phyloP scores from a whole-genome alignment of 2,888 invertebrate species.

The Mimachlamys varia region DNA sequence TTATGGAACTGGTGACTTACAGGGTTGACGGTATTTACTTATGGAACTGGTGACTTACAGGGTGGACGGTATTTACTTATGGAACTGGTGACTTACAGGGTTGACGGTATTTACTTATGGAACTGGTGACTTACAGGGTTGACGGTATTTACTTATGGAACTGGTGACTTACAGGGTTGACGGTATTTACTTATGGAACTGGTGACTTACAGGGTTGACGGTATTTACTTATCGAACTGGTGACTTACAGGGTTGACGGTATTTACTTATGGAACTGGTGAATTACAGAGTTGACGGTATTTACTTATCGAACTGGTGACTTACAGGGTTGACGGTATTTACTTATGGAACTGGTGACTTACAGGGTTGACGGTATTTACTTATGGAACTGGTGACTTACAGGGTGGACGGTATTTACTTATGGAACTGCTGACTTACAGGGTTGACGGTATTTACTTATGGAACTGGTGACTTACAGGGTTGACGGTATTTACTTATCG shows the following conservation, averaged over 20 bases:
- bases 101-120: slow-evolving; percentile 53
- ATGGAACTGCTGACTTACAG: slow-evolving; percentile 49
- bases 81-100: slow-evolving; percentile 51
- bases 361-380: slow-evolving; percentile 61
- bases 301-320: slow-evolving; percentile 37
- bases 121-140: slow-evolving; percentile 54
- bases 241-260: slow-evolving; percentile 58
- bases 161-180: slow-evolving; percentile 56
- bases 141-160: slow-evolving; percentile 51
- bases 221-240: slow-evolving; percentile 43
- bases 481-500: slow-evolving; percentile 53
- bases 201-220: slow-evolving; percentile 57
- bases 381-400: slow-evolving; percentile 47
- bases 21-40: slow-evolving; percentile 56
- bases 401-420: slow-evolving; percentile 56
- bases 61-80: slow-evolving; percentile 55
- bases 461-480: slow-evolving; percentile 51
- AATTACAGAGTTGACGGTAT: slow-evolving; percentile 60
- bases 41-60: slow-evolving; percentile 49
- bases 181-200: slow-evolving; percentile 46
- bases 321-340: slow-evolving; percentile 61
- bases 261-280: slow-evolving; percentile 40
- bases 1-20: slow-evolving; percentile 47
- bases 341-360: slow-evolving; percentile 34
- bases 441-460: slow-evolving; percentile 55